Conservation (phyloP, 2,888 invertebrate species). For the Cheilosia scutellata region DNA sequence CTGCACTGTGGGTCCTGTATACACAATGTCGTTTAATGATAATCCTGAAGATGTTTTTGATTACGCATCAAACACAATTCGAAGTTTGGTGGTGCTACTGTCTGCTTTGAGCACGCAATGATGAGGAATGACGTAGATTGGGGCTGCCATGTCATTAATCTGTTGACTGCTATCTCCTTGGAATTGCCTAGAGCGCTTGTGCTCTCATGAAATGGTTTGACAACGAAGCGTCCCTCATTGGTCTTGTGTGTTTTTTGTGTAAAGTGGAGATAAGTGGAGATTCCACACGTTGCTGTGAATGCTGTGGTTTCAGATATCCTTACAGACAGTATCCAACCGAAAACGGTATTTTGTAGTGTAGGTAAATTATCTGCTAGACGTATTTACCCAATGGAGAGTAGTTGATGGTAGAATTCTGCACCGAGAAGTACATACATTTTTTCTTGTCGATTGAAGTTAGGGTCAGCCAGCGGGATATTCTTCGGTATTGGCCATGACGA, state of each 20-base stretch:
- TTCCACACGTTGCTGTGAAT: constrained; percentile 19
- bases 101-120: constrained; percentile 31
- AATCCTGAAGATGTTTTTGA: constrained; percentile 54
- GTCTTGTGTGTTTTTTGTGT: constrained; percentile 41
- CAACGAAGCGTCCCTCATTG: constrained; percentile 64
- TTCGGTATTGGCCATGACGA: constrained; percentile 28
- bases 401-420: constrained; percentile 36
- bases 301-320: neutral
- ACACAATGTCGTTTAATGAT: constrained; percentile 76
- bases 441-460: constrained; percentile 19
- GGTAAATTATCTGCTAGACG: constrained; percentile 3
- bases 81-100: constrained; percentile 40
- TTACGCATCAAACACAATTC: no score
- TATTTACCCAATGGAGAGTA: constrained; percentile 26
- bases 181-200: no score
- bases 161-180: constrained; percentile 35
- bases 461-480: constrained; percentile 41
- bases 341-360: constrained; percentile 20
- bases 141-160: constrained; percentile 74
- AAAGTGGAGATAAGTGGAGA: constrained; percentile 56
- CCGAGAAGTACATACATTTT: constrained; percentile 47
- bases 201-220: constrained; percentile 62
- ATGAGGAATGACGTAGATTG: constrained; percentile 30
- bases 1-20: constrained; percentile 76
- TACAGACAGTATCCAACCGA: constrained; percentile 26